phyloP scores from a whole-genome alignment of 2,113 vertebrate species.

The Syngnathus typhle region DNA sequence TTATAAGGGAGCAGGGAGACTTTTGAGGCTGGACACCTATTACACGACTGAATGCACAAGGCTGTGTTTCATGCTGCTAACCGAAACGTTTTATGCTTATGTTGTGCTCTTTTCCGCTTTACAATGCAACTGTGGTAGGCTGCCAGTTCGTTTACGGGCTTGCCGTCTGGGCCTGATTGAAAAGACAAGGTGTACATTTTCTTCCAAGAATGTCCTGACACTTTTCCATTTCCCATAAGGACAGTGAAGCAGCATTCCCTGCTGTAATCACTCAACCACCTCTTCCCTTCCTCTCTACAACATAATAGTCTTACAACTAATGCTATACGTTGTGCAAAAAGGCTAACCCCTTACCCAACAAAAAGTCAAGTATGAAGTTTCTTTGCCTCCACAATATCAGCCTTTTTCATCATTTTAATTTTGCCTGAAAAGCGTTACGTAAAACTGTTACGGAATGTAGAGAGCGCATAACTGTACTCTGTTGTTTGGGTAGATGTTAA shows the following conservation, averaged over 20 bases:
- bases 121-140: background rate
- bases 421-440: background rate
- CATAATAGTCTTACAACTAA: background rate
- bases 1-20: background rate
- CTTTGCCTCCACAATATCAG: background rate
- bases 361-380: background rate
- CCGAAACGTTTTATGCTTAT: constrained; percentile 7
- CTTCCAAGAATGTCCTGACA: background rate
- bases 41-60: constrained; percentile 9
- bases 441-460: background rate
- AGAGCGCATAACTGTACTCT: background rate
- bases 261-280: background rate
- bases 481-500: too few species aligned
- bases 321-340: background rate
- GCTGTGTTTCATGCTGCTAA: constrained; percentile 7
- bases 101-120: constrained; percentile 8
- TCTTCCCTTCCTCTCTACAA: background rate
- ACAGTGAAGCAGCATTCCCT: constrained; percentile 1
- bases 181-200: constrained; percentile 1
- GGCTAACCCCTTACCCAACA: background rate
- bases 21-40: constrained; percentile 7
- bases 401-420: background rate
- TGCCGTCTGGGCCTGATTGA: background rate
- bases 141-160: background rate
- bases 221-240: constrained; percentile 1